Conservation (phyloP, 2,888 invertebrate species). For the Lepidocyrtinus sp. region DNA sequence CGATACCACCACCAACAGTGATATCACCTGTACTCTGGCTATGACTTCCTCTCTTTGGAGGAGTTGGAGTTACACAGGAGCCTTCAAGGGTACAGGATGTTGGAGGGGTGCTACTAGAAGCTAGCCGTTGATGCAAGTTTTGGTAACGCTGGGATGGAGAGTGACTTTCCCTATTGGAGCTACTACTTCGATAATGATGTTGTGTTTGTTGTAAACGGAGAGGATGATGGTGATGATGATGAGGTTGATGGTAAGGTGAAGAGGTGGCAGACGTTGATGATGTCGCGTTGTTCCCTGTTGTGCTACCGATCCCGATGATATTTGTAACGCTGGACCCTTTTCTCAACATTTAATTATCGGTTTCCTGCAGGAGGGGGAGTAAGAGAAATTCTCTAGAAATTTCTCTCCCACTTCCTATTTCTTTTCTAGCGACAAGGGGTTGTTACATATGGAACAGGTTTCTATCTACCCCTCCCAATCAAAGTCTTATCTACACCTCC, state of each 20-base stretch:
- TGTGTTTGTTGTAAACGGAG: constrained; percentile 32
- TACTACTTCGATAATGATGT: constrained; percentile 34
- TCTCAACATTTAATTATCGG: constrained; percentile 45
- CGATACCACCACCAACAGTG: constrained; percentile 16
- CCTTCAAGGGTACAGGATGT: constrained; percentile 55
- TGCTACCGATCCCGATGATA: constrained; percentile 38
- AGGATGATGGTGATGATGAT: constrained; percentile 28
- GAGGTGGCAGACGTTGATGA: constrained; percentile 33
- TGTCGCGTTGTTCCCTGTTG: not conserved
- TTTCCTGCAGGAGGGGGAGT: too few relatives aligned
- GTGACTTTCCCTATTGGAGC: constrained; percentile 47
- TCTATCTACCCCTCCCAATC: not conserved
- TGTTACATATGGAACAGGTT: not conserved
- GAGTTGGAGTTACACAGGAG: constrained; percentile 27
- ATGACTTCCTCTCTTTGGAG: constrained; percentile 49
- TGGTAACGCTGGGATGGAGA: constrained; percentile 23
- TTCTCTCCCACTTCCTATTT: too few relatives aligned
- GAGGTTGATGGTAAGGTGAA: constrained; percentile 16
- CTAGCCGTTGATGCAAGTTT: not conserved
- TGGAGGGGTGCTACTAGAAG: constrained; percentile 31
- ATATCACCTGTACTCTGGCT: constrained; percentile 49
- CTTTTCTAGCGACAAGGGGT: too few relatives aligned
- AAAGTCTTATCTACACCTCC: too few relatives aligned
- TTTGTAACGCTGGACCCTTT: constrained; percentile 40
- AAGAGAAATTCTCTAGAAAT: too few relatives aligned